Evolutionary conservation across 1,140 invertebrate genomes (phyloP).

Genomic region (Saccostrea echinata): DNA sequence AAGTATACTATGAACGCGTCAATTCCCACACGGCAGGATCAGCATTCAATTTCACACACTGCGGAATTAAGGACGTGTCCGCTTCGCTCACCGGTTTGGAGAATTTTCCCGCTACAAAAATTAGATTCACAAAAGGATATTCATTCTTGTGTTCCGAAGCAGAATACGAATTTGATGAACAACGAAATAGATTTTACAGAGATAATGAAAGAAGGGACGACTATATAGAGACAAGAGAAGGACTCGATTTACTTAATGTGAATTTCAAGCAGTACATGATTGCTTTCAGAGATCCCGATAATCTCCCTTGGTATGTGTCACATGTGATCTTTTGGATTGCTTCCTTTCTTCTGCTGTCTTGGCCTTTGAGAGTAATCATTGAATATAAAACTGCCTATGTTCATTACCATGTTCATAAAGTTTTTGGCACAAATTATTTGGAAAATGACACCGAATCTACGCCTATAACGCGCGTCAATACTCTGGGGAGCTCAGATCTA

Average conservation of each 20-base stretch:
- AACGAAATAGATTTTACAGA: conserved; percentile 89
- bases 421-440: conserved; percentile 82
- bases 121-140: conserved; percentile 90
- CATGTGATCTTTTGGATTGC: conserved; percentile 86
- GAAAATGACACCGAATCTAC: conserved; percentile 79
- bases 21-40: conserved; percentile 90
- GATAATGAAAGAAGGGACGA: conserved; percentile 91
- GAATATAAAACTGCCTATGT: conserved; percentile 92
- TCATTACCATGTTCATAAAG: conserved; percentile 85
- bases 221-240: conserved; percentile 94
- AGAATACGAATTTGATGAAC: conserved; percentile 91
- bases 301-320: conserved; percentile 85
- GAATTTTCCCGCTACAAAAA: conserved; percentile 86
- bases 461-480: conserved; percentile 82
- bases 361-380: conserved; percentile 90
- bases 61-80: conserved; percentile 90
- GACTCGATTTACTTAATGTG: conserved; percentile 87
- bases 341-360: conserved; percentile 89
- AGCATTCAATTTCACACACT: conserved; percentile 89
- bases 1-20: conserved; percentile 92
- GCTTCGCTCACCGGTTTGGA: conserved; percentile 86
- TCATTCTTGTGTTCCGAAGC: conserved; percentile 90
- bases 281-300: conserved; percentile 84
- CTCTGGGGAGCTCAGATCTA: conserved; percentile 83
- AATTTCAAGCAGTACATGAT: conserved; percentile 87